Evolutionary conservation across 2,797 vertebrate species (phyloP).

Genomic region (Chromis chromis): DNA sequence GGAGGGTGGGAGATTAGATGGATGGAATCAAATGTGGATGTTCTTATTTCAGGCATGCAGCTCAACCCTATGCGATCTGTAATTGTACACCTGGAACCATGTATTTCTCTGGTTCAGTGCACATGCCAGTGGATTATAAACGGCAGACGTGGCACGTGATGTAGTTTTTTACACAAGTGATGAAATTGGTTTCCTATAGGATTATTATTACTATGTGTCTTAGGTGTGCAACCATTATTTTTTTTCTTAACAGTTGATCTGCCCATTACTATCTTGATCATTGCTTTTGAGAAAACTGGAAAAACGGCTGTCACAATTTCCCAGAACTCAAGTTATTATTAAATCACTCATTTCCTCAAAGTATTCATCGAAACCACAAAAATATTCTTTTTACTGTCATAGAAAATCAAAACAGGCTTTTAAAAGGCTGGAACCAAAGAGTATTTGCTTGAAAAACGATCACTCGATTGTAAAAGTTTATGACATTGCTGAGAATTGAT

Average conservation of each 20-base stretch:
- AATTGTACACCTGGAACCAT: constrained; percentile 43
- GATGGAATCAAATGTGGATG: constrained; percentile 65
- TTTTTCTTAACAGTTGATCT: too few relatives aligned
- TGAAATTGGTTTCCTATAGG: neutral
- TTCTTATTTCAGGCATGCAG: constrained; percentile 57
- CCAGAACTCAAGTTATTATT: neutral
- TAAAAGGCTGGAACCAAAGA: too few relatives aligned
- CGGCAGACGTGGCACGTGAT: neutral
- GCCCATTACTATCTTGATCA: too few relatives aligned
- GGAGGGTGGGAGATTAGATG: constrained; percentile 59
- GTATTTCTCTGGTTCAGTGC: constrained; percentile 42
- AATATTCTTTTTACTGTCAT: neutral
- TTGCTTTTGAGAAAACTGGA: neutral
- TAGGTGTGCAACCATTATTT: neutral
- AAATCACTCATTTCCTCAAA: neutral
- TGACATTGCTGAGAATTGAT: neutral
- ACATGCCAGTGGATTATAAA: constrained; percentile 25
- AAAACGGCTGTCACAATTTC: too few relatives aligned
- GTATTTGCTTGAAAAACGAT: too few relatives aligned
- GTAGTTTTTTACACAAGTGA: neutral
- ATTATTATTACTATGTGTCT: neutral
- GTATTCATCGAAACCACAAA: neutral
- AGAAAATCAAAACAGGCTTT: neutral
- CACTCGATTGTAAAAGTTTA: neutral
- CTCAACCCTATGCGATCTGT: constrained; percentile 48